Base-by-base conservation (phyloP, 2,113 vertebrate species). In the Orthochromis indermauri region DNA sequence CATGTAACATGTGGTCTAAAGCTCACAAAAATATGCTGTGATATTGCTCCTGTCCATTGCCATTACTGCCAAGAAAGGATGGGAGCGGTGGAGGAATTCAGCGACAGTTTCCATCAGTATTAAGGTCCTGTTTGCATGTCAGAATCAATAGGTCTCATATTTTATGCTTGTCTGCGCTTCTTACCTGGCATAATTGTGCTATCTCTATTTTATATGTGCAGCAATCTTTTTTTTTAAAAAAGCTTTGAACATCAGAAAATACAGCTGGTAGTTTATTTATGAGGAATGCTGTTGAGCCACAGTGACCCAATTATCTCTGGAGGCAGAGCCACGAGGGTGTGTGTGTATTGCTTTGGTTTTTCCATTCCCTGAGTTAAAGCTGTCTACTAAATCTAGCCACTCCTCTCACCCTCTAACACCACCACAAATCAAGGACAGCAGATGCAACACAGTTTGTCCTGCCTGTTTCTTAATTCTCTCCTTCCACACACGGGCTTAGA, bases 311-410 rank as follows among this genome's bases (percentile, higher is more conserved):
- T 94, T 93, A 91, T 85, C 73, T 85, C 85, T 78, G 73, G 54
- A 83, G 71, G 81, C 86, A 87, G 80, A 90, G 91, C 91, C 88
- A 95, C 83, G 59, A 88, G 92, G 88, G 35, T 88, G 53, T 90
- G 53, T 90, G 85, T 84, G 91, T 71, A 86, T 82, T 87, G 55
- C 85, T 87, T 90, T 95, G 82, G 89, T 95, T 94, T 92, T 78
- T 84, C 76, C 87, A 84, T 82, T 85, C 54, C 83, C 80, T 37
- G 33, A 91, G 63, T 88, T 85, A 61, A 89, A 63, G 71, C 28
- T 81, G 85, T 89, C 59, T 68, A 84, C 80, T 55, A 82, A 85
- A 86, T 88, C 45, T 81, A 66, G 81, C 53, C 86, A 81, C 93
- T 89, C 90, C 53, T 87, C 88, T 78, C 84, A 21, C 54, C 81